Evolutionary conservation across 2,888 invertebrate genomes (phyloP).

Genomic region (Athalia circularis): DNA sequence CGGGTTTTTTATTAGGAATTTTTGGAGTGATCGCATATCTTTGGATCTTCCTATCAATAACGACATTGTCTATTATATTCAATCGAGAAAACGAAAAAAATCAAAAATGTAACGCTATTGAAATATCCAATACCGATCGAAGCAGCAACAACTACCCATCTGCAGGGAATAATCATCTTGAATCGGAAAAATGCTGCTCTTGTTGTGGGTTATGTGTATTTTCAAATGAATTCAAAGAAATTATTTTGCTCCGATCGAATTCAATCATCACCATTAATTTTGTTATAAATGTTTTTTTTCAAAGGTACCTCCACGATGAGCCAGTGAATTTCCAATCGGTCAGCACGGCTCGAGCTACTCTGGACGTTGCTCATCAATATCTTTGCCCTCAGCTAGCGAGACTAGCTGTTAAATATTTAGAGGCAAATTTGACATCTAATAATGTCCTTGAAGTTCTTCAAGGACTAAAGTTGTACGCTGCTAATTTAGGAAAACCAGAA

Average conservation of each 20-base stretch:
- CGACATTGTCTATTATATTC: slow-evolving; percentile 43
- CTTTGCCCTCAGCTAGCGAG: slow-evolving; percentile 82
- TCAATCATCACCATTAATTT: not conserved
- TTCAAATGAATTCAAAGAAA: too few relatives aligned
- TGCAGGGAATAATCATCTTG: too few relatives aligned
- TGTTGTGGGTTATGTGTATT: too few relatives aligned
- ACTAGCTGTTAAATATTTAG: slow-evolving; percentile 81
- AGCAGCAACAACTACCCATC: too few relatives aligned
- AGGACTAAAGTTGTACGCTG: slow-evolving; percentile 73
- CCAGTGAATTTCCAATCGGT: slow-evolving; percentile 79
- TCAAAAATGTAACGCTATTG: not conserved
- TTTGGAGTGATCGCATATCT: slow-evolving; percentile 56
- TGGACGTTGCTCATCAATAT: slow-evolving; percentile 86
- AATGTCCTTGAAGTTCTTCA: slow-evolving; percentile 82
- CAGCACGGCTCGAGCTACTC: slow-evolving; percentile 81
- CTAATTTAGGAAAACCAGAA: slow-evolving; percentile 68
- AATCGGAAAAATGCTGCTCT: too few relatives aligned
- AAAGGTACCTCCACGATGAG: slow-evolving; percentile 80
- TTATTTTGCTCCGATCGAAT: not conserved
- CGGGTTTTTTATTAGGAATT: slow-evolving; percentile 43
- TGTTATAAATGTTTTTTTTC: slow-evolving; percentile 38
- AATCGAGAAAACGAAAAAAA: not conserved
- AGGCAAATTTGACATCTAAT: slow-evolving; percentile 78
- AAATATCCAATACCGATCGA: not conserved
- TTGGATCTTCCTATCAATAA: slow-evolving; percentile 53